Conservation (phyloP, 2,888 invertebrate genomes). For the Psylliodes chrysocephalus region DNA sequence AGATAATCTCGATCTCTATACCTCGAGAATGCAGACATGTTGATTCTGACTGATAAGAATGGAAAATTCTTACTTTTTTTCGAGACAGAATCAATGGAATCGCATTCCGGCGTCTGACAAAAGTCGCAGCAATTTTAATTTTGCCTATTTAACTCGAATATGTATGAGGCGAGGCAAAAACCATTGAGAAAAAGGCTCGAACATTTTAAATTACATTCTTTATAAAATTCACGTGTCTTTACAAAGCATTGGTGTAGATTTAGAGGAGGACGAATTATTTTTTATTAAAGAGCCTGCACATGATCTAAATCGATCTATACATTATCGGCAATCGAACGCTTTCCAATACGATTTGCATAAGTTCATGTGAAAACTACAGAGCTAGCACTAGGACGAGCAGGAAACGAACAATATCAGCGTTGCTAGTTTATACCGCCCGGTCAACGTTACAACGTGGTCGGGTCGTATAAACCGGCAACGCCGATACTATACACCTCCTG, state of each 20-base stretch:
- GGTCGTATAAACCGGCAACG: too few species aligned
- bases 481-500: too few species aligned
- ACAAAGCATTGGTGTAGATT: not conserved
- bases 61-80: constrained; percentile 18
- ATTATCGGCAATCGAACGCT: too few species aligned
- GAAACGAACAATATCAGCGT: too few species aligned
- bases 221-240: not conserved
- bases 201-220: constrained; percentile 5
- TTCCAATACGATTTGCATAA: too few species aligned
- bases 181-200: not conserved
- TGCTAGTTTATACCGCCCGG: too few species aligned
- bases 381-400: too few species aligned
- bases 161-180: constrained; percentile 16
- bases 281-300: too few species aligned
- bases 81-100: constrained; percentile 4
- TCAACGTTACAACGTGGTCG: too few species aligned
- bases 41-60: constrained; percentile 28
- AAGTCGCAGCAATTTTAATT: constrained; percentile 25
- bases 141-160: constrained; percentile 23
- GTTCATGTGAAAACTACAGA: too few species aligned
- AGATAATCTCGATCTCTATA: constrained; percentile 38
- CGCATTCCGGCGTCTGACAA: constrained; percentile 24
- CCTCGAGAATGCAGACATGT: constrained; percentile 36
- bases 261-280: too few species aligned
- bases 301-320: too few species aligned